These are phyloP conservation scores for Eretmocerus hayati DNA, from an alignment of 2,888 invertebrate genomes.

Conservation along the genomic window DNA sequence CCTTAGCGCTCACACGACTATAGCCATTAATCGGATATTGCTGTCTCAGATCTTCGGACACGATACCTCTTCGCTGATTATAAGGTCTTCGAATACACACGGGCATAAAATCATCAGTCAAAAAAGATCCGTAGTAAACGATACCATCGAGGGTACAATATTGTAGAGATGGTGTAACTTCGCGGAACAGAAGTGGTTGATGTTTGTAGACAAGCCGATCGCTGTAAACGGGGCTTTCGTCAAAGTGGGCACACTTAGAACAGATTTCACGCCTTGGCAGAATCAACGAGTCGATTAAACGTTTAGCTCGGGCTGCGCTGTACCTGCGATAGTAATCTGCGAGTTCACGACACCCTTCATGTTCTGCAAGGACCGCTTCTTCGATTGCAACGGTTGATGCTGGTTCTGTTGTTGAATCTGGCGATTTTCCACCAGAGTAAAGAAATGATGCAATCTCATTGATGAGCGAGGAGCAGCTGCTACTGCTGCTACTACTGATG, in stretches of 20 bases:
- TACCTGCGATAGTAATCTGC: constrained; percentile 29
- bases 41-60: constrained; percentile 27
- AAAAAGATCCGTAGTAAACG: neutral
- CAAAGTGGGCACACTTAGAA: constrained; percentile 27
- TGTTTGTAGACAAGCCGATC: constrained; percentile 36
- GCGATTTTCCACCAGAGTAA: neutral
- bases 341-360: constrained; percentile 22
- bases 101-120: constrained; percentile 33
- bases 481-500: neutral
- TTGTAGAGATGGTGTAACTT: constrained; percentile 28
- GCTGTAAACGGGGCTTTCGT: constrained; percentile 36
- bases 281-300: constrained; percentile 17
- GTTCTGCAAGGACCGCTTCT: neutral
- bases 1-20: constrained; percentile 30
- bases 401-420: too few species aligned
- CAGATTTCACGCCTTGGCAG: constrained; percentile 29
- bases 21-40: constrained; percentile 30
- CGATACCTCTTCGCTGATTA: constrained; percentile 32
- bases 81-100: constrained; percentile 32
- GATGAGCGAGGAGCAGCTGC: neutral
- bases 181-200: constrained; percentile 29
- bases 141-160: neutral
- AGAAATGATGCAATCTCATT: neutral
- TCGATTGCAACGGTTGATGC: too few species aligned
- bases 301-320: constrained; percentile 24